A percentile compares a stretch with the other conserved stretches of the same genome.
Conservation (phyloP, 2,797 vertebrate genomes). For the Pantherophis vulpinus region DNA sequence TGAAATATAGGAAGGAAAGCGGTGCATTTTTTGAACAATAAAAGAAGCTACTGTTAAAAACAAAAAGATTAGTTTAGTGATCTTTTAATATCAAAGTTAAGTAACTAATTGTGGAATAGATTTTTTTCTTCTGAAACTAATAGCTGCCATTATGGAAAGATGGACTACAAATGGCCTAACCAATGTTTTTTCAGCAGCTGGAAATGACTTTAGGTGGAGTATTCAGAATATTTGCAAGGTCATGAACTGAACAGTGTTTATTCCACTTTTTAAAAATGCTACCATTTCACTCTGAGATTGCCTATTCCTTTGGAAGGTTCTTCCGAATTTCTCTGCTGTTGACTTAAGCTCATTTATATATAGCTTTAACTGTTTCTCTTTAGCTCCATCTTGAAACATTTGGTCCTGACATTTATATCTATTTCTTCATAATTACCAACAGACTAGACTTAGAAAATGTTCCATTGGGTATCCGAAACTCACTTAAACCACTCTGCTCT, state of each 20-base stretch:
- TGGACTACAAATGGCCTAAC: background rate
- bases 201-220: background rate
- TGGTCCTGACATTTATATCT: background rate
- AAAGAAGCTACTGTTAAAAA: background rate
- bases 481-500: background rate
- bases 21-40: background rate
- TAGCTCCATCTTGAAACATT: background rate
- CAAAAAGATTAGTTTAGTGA: background rate
- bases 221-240: background rate
- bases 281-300: background rate
- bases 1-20: background rate
- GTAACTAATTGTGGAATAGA: background rate
- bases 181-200: background rate
- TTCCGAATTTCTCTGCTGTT: background rate
- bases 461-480: background rate
- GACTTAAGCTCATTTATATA: background rate
- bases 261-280: background rate
- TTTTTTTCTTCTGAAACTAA: background rate
- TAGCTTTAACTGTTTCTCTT: background rate
- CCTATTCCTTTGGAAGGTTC: background rate
- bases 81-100: background rate
- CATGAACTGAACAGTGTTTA: background rate
- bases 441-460: background rate
- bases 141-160: background rate
- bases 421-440: background rate